phyloP scores from a whole-genome alignment of 2,797 vertebrate species.

The Distichodus sexfasciatus region DNA sequence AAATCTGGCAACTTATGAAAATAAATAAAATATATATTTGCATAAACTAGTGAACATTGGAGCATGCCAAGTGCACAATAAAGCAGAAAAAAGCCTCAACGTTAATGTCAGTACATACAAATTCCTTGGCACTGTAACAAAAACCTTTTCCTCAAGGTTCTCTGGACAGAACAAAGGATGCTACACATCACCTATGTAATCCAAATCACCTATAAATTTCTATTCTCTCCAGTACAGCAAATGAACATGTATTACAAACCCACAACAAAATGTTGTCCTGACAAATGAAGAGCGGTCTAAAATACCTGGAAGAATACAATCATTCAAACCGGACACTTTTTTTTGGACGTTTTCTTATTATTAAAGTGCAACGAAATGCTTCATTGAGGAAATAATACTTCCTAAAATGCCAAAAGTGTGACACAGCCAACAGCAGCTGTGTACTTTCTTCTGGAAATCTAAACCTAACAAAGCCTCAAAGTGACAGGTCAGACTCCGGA shows the following conservation, averaged over 20 bases:
- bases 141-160: conserved; percentile 42
- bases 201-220: conserved; percentile 35
- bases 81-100: background rate
- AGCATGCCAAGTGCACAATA: conserved; percentile 37
- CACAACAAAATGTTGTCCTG: conserved; percentile 25
- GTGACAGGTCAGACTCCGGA: conserved; percentile 71
- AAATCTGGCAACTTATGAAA: conserved; percentile 40
- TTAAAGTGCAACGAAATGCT: conserved; percentile 88
- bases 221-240: conserved; percentile 31
- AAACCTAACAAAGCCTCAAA: too few species aligned
- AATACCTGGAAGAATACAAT: conserved; percentile 39
- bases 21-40: conserved; percentile 45
- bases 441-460: too few species aligned
- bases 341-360: conserved; percentile 59
- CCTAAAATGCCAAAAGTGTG: conserved; percentile 65
- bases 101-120: conserved; percentile 2
- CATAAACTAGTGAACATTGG: conserved; percentile 39
- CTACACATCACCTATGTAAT: conserved; percentile 39
- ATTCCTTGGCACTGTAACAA: conserved; percentile 38
- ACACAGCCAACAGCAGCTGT: conserved; percentile 76
- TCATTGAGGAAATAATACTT: conserved; percentile 71
- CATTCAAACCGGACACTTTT: conserved; percentile 37
- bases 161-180: conserved; percentile 25
- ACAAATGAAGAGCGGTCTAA: conserved; percentile 28
- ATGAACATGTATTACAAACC: conserved; percentile 28